Conservation (phyloP, 2,113 vertebrate species). For the Cichladusa arquata region DNA sequence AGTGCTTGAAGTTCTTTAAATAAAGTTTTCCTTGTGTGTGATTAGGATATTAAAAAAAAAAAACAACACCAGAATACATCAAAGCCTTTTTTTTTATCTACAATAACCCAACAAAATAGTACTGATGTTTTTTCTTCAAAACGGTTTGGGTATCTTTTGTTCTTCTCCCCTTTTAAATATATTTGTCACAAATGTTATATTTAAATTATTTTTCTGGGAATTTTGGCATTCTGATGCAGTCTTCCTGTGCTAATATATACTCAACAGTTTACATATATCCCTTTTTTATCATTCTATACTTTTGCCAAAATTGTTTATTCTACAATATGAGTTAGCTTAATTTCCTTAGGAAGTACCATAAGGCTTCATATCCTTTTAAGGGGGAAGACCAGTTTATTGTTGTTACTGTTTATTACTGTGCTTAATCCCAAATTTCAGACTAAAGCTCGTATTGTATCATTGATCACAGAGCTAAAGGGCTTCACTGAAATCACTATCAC, state of each 20-base stretch:
- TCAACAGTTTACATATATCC: not conserved
- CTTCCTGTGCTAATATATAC: not conserved
- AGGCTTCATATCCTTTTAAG: not conserved
- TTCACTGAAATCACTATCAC: not conserved
- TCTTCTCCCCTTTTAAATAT: not conserved
- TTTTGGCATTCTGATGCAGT: not conserved
- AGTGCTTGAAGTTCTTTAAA: not conserved
- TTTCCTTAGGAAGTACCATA: not conserved
- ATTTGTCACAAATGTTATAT: not conserved
- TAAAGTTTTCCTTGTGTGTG: not conserved
- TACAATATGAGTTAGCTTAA: not conserved
- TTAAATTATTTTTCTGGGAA: not conserved
- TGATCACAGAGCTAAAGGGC: fast-evolving
- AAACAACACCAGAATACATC: not conserved
- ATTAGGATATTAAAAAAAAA: not conserved
- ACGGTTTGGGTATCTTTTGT: not conserved
- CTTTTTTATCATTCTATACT: not conserved
- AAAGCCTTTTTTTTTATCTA: not conserved
- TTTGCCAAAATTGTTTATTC: not conserved
- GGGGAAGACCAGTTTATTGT: not conserved
- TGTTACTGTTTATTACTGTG: not conserved
- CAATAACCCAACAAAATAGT: not conserved
- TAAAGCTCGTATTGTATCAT: not conserved
- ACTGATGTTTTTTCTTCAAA: not conserved
- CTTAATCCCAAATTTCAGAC: not conserved